Base-by-base conservation (phyloP, 2,113 vertebrate genomes). In the Cacatua alba region DNA sequence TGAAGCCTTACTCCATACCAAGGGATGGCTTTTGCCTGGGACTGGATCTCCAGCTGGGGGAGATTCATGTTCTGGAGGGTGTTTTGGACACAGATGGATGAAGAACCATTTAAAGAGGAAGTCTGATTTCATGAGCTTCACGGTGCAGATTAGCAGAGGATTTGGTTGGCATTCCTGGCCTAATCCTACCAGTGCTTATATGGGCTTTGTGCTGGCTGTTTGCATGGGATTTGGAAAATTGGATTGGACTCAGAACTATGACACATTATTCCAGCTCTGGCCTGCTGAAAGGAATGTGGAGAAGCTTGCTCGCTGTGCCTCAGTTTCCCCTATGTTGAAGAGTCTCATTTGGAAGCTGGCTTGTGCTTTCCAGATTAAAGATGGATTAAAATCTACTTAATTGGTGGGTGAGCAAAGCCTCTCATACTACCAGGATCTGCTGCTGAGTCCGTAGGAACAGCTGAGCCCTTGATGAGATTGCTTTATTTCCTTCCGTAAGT, bases 61-160 rank as follows among this genome's bases (percentile, higher is more conserved):
- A 62, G 41, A 33, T 85, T 49, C 39, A 67, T 71, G 68, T 80
- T 91, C 74, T 81, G 83, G 83, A 81, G 88, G 91, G 79, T 91
- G 75, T 77, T 93, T 93, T 52, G 84, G 41, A 41, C 83, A 37
- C 88, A 93, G 70, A 41, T 81, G 64, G 75, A 62, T 67, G 46
- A 91, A 67, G 91, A 71, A 77, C 33, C 37, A 31, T 70, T 88
- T 84, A 25, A 33, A 75, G 69, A 81, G 79, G 84, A 91, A 93
- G 75, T 35, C 79, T 95, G 63, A 63, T 71, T 67, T 67, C 51
- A 44, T 91, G 74, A 65, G 57, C 69, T 84, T 76, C 80, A 87
- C 41, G 21, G 74, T 60, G 63, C 52, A 81, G 94, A 87, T 93
- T 87, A 93, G 46, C 91, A 88, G 63, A 76, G 75, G 94, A 91